These are phyloP conservation scores for Chelmon rostratus DNA, from an alignment of 2,797 vertebrate species.

Conservation along the genomic window DNA sequence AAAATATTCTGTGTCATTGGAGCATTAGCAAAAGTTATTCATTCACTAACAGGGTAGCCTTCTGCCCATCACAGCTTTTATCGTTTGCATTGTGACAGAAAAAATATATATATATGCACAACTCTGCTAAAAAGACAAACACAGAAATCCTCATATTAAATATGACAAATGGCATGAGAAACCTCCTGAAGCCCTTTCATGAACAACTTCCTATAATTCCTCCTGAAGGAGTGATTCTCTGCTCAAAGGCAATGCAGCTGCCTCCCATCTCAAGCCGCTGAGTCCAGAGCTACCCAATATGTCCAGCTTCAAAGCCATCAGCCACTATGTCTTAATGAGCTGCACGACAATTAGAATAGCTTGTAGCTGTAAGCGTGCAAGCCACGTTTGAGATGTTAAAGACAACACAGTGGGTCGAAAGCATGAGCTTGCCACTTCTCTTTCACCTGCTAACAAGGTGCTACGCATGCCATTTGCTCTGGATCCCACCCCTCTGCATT, in stretches of 20 bases:
- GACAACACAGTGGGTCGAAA: not conserved
- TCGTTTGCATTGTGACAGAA: not conserved
- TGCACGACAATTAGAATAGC: slow-evolving; percentile 41
- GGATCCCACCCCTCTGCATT: not conserved
- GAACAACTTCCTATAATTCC: slow-evolving; percentile 33
- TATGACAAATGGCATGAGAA: slow-evolving; percentile 38
- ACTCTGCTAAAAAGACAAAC: slow-evolving; percentile 19
- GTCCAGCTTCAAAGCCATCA: slow-evolving; percentile 54
- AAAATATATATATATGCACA: not conserved
- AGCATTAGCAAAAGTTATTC: not conserved
- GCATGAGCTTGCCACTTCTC: not conserved
- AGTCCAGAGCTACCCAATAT: slow-evolving; percentile 22
- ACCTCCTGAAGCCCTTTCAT: slow-evolving; percentile 35
- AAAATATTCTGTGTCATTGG: not conserved
- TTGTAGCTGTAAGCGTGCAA: slow-evolving; percentile 14
- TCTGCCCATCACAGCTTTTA: slow-evolving; percentile 10
- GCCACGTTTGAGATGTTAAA: slow-evolving; percentile 2
- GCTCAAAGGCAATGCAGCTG: slow-evolving; percentile 45
- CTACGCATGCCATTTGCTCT: not conserved
- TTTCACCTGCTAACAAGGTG: not conserved
- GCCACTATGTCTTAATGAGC: slow-evolving; percentile 53
- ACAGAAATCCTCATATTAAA: slow-evolving; percentile 11
- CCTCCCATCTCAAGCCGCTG: slow-evolving; percentile 32
- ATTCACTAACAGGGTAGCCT: not conserved
- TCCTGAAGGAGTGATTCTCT: slow-evolving; percentile 27